Conservation (phyloP, 2,888 invertebrate species). For the Metallyticus violacea region DNA sequence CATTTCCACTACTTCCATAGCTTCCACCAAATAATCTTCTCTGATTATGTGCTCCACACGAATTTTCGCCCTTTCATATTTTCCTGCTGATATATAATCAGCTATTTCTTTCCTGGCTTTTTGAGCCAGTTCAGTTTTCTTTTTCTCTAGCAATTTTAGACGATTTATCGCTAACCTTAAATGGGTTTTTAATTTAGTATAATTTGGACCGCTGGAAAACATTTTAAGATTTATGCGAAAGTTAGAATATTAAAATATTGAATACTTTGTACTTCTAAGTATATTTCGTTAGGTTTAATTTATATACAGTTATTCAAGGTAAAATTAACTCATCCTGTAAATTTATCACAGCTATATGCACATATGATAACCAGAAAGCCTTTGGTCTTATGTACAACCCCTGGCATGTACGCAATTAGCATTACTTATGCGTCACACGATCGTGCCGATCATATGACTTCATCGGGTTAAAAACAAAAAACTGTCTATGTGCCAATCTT, state of each 20-base stretch:
- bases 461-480: background rate
- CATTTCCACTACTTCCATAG: slow-evolving; percentile 99
- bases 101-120: slow-evolving; percentile 97
- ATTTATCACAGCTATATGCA: background rate
- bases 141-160: slow-evolving; percentile 92
- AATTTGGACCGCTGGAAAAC: slow-evolving; percentile 92
- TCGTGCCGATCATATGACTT: background rate
- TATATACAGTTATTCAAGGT: background rate
- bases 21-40: slow-evolving; percentile 98
- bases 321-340: background rate
- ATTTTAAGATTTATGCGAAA: no score
- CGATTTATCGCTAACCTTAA: slow-evolving; percentile 89
- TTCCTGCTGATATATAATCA: slow-evolving; percentile 85
- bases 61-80: slow-evolving; percentile 88
- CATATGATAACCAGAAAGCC: no score
- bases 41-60: slow-evolving; percentile 98
- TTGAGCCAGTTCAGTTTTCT: slow-evolving; percentile 94
- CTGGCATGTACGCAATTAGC: background rate
- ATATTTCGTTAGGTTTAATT: no score
- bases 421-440: background rate
- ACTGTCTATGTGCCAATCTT: no score
- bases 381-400: no score
- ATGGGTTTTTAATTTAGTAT: slow-evolving; percentile 95
- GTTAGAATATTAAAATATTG: no score
- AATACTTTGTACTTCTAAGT: no score